A percentile compares a stretch with the other conserved stretches of the same genome.
Evolutionary conservation across 92 coral and sea anemone species (phyloP).

Genomic region (Anthopleura xanthogrammica): DNA sequence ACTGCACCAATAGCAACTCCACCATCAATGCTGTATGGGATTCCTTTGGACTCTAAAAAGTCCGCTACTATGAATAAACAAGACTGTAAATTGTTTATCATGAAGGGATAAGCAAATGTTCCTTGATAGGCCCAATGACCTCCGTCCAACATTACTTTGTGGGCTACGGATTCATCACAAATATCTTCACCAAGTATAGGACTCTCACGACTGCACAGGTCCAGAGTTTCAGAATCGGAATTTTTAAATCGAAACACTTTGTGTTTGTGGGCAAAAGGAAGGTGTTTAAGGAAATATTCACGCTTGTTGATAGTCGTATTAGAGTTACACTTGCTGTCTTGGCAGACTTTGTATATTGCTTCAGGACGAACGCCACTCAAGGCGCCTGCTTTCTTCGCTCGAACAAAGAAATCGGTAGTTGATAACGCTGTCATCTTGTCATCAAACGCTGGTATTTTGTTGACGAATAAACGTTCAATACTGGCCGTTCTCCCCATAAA

Average conservation of each 20-base stretch:
- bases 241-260: no score
- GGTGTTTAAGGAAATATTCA: neutral
- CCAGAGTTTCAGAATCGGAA: slow-evolving; percentile 39
- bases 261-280: no score
- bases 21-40: slow-evolving; percentile 28
- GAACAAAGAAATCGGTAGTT: no score
- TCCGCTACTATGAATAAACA: slow-evolving; percentile 14
- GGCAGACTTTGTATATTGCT: no score
- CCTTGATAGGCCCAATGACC: slow-evolving; percentile 52
- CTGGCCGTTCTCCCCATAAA: no score
- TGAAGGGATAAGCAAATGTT: slow-evolving; percentile 64
- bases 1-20: slow-evolving; percentile 18
- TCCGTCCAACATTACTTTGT: neutral
- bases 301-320: neutral
- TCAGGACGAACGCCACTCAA: no score
- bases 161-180: slow-evolving; percentile 27
- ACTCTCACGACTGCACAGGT: slow-evolving; percentile 29
- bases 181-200: no score
- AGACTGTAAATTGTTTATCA: neutral
- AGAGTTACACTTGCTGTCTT: no score
- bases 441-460: neutral
- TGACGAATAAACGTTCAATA: slow-evolving; percentile 13
- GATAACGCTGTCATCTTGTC: no score
- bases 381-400: no score
- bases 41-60: slow-evolving; percentile 7